Conservation (phyloP, 2,888 invertebrate species). For the Cerastis leucographa region DNA sequence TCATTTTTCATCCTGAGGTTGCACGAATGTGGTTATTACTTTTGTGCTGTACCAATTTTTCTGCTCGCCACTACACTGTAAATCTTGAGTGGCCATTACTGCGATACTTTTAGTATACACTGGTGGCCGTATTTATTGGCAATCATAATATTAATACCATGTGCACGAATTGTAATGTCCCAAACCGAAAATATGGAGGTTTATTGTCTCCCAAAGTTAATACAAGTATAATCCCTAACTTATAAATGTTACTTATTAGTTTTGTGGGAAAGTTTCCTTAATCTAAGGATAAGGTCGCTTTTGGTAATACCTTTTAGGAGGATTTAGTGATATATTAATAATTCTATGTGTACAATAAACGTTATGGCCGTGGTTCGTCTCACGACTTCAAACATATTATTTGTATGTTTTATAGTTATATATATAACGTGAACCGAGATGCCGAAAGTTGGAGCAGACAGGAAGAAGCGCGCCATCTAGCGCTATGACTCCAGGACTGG, state of each 20-base stretch:
- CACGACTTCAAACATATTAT: not conserved
- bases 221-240: slow-evolving; percentile 37
- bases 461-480: too few species aligned
- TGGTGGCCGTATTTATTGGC: slow-evolving; percentile 35
- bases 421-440: too few species aligned
- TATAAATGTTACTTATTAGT: slow-evolving; percentile 51
- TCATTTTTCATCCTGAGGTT: not conserved
- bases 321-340: slow-evolving; percentile 28
- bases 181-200: slow-evolving; percentile 32
- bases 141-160: slow-evolving; percentile 32
- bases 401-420: too few species aligned
- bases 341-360: slow-evolving; percentile 1
- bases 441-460: too few species aligned
- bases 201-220: slow-evolving; percentile 37
- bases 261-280: slow-evolving; percentile 41
- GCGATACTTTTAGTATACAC: slow-evolving; percentile 21
- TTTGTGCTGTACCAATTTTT: slow-evolving; percentile 7
- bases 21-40: not conserved
- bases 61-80: slow-evolving; percentile 18
- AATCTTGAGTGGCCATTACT: slow-evolving; percentile 31
- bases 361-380: not conserved
- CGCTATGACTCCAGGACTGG: too few species aligned
- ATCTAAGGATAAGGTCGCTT: slow-evolving; percentile 10
- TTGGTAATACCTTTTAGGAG: slow-evolving; percentile 18
- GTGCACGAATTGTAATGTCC: slow-evolving; percentile 20